phyloP scores from a whole-genome alignment of 2,888 invertebrate genomes.

The Platypus cylindrus region DNA sequence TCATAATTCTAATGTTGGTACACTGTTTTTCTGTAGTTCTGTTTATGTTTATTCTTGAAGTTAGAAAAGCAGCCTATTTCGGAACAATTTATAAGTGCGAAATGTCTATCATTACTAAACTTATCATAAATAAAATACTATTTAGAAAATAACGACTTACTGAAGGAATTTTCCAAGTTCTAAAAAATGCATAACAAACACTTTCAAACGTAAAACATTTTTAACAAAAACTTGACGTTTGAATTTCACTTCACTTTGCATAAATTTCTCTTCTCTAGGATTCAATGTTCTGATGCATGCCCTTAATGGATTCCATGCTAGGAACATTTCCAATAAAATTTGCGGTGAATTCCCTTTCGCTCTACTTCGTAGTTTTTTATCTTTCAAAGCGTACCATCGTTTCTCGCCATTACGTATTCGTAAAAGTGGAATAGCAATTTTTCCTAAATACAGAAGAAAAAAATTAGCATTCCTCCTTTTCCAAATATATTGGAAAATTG shows the following conservation, averaged over 20 bases:
- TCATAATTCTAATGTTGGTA: too few species aligned
- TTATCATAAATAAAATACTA: conserved; percentile 3
- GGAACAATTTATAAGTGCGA: too few species aligned
- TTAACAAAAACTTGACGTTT: conserved; percentile 88
- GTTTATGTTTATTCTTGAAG: too few species aligned
- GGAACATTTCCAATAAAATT: conserved; percentile 81
- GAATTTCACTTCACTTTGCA: conserved; percentile 90
- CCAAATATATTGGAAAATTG: neutral
- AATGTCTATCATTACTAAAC: too few species aligned
- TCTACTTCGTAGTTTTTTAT: conserved; percentile 77
- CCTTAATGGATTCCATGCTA: conserved; percentile 85
- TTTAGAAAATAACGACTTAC: conserved; percentile 50
- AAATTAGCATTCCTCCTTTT: neutral
- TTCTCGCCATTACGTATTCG: conserved; percentile 81
- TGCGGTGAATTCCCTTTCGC: conserved; percentile 89
- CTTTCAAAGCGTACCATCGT: conserved; percentile 92
- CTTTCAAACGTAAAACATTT: conserved; percentile 85
- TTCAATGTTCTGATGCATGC: conserved; percentile 89
- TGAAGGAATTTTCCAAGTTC: conserved; percentile 85
- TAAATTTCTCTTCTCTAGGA: conserved; percentile 90
- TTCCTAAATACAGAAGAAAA: too few species aligned
- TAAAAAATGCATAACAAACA: conserved; percentile 76
- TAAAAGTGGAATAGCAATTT: conserved; percentile 39
- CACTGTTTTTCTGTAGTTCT: too few species aligned
- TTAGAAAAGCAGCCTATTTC: too few species aligned